Conservation (phyloP, 2,797 vertebrate species). For the Nannoperca obscura region DNA sequence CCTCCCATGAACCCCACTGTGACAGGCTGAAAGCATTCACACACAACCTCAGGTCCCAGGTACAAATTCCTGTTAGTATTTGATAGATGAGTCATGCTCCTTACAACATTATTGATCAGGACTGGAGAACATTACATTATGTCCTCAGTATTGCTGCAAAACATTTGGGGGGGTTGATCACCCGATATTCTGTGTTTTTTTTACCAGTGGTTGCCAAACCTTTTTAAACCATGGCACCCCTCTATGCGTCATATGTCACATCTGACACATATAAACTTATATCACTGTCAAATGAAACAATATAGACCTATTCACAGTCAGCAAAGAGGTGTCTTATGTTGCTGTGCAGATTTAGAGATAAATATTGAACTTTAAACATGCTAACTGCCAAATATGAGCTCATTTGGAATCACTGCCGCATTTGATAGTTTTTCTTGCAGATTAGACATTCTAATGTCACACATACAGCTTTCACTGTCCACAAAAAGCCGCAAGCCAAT, state of each 20-base stretch:
- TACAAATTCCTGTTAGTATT: neutral
- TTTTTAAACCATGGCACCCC: neutral
- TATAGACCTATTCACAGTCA: neutral
- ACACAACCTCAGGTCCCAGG: constrained; percentile 1
- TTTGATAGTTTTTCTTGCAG: neutral
- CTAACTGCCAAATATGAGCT: neutral
- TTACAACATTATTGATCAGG: neutral
- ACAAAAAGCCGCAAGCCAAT: neutral
- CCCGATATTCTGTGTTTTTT: neutral
- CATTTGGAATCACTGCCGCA: neutral
- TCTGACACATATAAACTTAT: neutral
- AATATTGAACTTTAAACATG: too few species aligned
- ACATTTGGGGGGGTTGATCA: too few species aligned
- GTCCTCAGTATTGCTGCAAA: neutral
- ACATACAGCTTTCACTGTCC: neutral
- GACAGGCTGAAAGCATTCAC: constrained; percentile 14
- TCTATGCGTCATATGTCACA: neutral
- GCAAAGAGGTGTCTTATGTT: neutral
- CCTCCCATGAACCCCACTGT: neutral
- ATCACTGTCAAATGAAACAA: neutral
- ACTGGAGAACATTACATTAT: neutral
- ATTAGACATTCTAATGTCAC: neutral
- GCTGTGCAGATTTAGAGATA: neutral
- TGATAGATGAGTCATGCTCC: neutral
- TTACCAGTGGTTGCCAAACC: neutral